Evolutionary conservation across 2,888 invertebrate species (phyloP), one percentile per base, ranked within the genome.

Genomic region (Leptinotarsa tumamoca): DNA sequence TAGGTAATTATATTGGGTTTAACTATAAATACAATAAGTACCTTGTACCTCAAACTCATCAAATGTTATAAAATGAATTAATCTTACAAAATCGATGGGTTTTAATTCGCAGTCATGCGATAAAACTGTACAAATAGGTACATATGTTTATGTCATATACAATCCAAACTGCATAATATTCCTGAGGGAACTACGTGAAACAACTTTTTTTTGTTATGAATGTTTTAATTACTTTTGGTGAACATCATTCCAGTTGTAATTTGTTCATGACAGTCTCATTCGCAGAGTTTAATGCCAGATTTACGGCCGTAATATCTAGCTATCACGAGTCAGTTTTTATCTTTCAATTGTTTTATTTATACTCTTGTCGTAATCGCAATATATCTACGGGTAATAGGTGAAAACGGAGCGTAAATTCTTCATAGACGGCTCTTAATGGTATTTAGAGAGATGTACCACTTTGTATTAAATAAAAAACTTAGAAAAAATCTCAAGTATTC

Each of bases 141-240:
- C 13, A 23, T 58, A 13, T 58, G 58, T 58, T 58, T 58, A 15
- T 18, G 58, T 58, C 58, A 27, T 58, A 58, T 23, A 23, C 23
- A 58, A 58, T 58, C 23, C 21, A 27, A 58, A 58, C 58, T 58
- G 15, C 58, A 23, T 18, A 58, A 23, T 58, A 23, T 21, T 58
- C 58, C 14, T 23, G 23, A 4, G 23, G 27, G 58, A 58, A 21
- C 58, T 18, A 14, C 23, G 15, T 23, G 23, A 58, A 58, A 58
- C 58, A 14, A 14, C 58, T 23, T 15, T 27, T 27, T 58, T 58
- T 58, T 58, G 23, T 23, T 23, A 58, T 15, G 14, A 10, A 58
- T 58, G 58, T 58, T 58, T 58, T 58, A 58, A 58, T 58, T 58
- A 58, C 23, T 21, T 58, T 58, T 58, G 58, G 27, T 23, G 58